Percentiles rank a stretch among this genome's conserved stretches.
Evolutionary conservation across 2,797 vertebrate genomes (phyloP).

Genomic region (Acrossocheilus wenchowensis): DNA sequence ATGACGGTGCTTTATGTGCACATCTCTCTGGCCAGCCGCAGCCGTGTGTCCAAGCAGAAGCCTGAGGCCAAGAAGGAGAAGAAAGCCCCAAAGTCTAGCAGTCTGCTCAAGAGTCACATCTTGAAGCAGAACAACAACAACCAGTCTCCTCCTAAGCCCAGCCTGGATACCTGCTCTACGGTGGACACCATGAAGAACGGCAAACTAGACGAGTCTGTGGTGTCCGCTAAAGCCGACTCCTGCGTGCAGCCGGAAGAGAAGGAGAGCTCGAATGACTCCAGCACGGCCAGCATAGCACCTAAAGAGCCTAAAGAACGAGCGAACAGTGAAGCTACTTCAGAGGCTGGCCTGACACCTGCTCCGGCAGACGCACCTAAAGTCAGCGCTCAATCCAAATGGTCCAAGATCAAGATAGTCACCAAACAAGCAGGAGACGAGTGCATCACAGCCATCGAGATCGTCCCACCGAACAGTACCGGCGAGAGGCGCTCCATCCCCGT

Average conservation of each 20-base stretch:
- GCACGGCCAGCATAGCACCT: constrained; percentile 89
- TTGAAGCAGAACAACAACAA: constrained; percentile 90
- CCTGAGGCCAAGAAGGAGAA: constrained; percentile 88
- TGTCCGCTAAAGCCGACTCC: constrained; percentile 66
- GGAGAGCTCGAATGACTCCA: constrained; percentile 96
- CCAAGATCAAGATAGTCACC: constrained; percentile 98
- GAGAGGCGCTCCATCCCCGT: constrained; percentile 85
- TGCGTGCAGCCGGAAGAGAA: constrained; percentile 85
- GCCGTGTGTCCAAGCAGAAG: constrained; percentile 88
- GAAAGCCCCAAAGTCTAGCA: constrained; percentile 78
- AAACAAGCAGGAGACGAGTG: constrained; percentile 94
- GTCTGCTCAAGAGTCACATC: constrained; percentile 85
- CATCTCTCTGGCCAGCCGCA: constrained; percentile 96
- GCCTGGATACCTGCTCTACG: constrained; percentile 71
- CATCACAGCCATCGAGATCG: constrained; percentile 95
- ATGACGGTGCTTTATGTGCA: constrained; percentile 98
- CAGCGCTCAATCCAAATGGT: constrained; percentile 88
- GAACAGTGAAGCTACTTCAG: constrained; percentile 75
- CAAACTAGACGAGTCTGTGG: constrained; percentile 77
- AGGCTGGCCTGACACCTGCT: constrained; percentile 61
- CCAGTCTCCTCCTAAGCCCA: constrained; percentile 78
- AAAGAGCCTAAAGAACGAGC: constrained; percentile 86
- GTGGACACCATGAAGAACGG: constrained; percentile 87
- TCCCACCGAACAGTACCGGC: constrained; percentile 85
- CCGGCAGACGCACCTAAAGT: constrained; percentile 60